A percentile compares a stretch with the other conserved stretches of the same genome.
phyloP scores from a whole-genome alignment of 2,888 invertebrate genomes.

The Exephanes ischioxanthus region DNA sequence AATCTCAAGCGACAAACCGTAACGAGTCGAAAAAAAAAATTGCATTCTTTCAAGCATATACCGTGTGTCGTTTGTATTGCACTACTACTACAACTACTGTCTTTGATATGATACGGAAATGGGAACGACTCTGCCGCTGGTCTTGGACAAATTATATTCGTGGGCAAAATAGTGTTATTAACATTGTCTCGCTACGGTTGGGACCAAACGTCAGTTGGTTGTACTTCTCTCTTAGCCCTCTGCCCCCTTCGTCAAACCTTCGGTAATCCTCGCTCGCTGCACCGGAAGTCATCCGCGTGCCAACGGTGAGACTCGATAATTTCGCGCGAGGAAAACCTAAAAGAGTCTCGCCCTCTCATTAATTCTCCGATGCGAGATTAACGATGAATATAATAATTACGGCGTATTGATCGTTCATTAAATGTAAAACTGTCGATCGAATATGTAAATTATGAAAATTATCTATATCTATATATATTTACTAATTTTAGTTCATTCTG shows the following conservation, averaged over 20 bases:
- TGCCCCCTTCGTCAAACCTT: slow-evolving; percentile 22
- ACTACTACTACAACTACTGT: slow-evolving; percentile 6
- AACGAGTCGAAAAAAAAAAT: slow-evolving; percentile 11
- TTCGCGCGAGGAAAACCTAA: background rate
- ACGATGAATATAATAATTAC: background rate
- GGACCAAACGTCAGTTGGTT: slow-evolving; percentile 74
- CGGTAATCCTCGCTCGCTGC: background rate
- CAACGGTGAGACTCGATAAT: slow-evolving; percentile 28
- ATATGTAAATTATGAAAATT: slow-evolving; percentile 1
- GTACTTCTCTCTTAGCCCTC: slow-evolving; percentile 39
- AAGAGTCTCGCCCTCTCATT: slow-evolving; percentile 9
- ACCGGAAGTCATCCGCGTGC: slow-evolving; percentile 14
- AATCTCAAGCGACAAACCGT: slow-evolving; percentile 3
- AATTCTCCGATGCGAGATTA: background rate
- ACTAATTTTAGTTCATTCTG: slow-evolving; percentile 25
- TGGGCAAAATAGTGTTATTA: slow-evolving; percentile 49
- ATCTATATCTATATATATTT: slow-evolving; percentile 27
- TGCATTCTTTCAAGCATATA: slow-evolving; percentile 23
- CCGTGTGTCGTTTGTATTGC: slow-evolving; percentile 45
- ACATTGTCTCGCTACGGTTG: slow-evolving; percentile 75
- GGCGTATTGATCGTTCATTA: slow-evolving; percentile 1
- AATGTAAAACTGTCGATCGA: background rate
- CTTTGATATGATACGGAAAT: background rate
- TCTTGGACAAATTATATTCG: slow-evolving; percentile 31
- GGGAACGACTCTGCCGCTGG: slow-evolving; percentile 46